Percentiles rank a stretch among this genome's conserved stretches.
These are phyloP conservation scores for Noctua pronuba DNA, from an alignment of 2,888 invertebrate genomes.

Conservation along the genomic window DNA sequence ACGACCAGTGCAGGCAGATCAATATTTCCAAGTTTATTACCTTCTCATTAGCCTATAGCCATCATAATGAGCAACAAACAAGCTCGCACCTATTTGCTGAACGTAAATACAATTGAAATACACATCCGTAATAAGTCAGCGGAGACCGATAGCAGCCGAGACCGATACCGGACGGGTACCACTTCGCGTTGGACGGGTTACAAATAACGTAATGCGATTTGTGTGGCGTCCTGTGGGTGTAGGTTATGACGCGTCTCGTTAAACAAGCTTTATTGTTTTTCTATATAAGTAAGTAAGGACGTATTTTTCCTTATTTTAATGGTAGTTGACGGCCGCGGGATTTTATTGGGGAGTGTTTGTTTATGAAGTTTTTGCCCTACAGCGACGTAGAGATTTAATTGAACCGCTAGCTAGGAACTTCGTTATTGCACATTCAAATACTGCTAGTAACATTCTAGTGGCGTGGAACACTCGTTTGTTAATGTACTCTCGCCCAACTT, in stretches of 20 bases:
- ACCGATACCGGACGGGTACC: constrained; percentile 65
- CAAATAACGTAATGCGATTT: constrained; percentile 84
- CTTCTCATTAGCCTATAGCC: constrained; percentile 36
- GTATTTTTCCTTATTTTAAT: constrained; percentile 62
- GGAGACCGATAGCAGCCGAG: constrained; percentile 52
- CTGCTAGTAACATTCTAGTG: neutral
- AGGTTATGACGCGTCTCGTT: constrained; percentile 86
- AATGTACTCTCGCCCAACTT: neutral
- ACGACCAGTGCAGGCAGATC: neutral
- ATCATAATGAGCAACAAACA: constrained; percentile 53
- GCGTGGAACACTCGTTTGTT: neutral
- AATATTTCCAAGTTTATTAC: constrained; percentile 1
- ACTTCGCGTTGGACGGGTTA: constrained; percentile 73
- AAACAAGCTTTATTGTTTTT: constrained; percentile 84
- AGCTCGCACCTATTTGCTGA: constrained; percentile 47
- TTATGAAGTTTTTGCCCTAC: constrained; percentile 26
- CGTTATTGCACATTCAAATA: neutral
- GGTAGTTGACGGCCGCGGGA: constrained; percentile 35
- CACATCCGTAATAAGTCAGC: constrained; percentile 67
- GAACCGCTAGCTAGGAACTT: neutral
- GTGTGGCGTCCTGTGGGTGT: constrained; percentile 78
- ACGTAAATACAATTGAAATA: constrained; percentile 67
- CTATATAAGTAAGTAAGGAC: constrained; percentile 63
- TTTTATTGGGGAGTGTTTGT: constrained; percentile 51
- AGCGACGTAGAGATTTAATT: constrained; percentile 1